These are phyloP conservation scores for Mionectes macconnelli DNA, from an alignment of 2,113 vertebrate genomes.

Conservation along the genomic window DNA sequence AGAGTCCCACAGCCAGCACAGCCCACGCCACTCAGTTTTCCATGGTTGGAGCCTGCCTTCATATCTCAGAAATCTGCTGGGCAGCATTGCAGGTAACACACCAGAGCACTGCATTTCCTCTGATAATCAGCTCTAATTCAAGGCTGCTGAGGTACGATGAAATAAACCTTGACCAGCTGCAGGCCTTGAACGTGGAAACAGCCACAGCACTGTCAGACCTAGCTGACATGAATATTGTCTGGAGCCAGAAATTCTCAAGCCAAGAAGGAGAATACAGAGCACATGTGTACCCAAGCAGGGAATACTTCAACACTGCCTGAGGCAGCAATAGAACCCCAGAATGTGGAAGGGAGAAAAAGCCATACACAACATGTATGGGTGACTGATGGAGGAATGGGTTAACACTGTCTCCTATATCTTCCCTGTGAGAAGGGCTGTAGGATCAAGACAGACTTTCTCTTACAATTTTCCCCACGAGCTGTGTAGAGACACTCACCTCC, in stretches of 20 bases:
- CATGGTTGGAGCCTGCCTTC: not conserved
- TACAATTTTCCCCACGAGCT: not conserved
- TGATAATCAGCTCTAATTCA: not conserved
- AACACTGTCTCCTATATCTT: not conserved
- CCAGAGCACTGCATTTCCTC: not conserved
- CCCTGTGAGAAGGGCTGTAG: not conserved
- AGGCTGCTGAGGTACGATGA: not conserved
- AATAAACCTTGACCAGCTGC: not conserved
- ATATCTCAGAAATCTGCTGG: not conserved
- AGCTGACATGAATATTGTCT: not conserved
- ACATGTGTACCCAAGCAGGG: not conserved
- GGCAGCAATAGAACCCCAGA: not conserved
- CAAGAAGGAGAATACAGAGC: not conserved
- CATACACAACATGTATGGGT: not conserved
- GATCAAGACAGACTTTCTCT: not conserved
- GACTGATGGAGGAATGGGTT: not conserved
- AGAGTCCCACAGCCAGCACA: not conserved
- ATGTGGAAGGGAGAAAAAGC: not conserved
- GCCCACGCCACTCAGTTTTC: not conserved
- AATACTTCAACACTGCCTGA: not conserved
- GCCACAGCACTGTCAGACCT: not conserved
- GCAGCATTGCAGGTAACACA: not conserved
- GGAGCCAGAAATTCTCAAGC: not conserved
- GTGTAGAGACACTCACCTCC: conserved; percentile 75
- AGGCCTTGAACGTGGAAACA: not conserved